Conservation (phyloP, 2,888 invertebrate species). For the Prenolepis imparis region DNA sequence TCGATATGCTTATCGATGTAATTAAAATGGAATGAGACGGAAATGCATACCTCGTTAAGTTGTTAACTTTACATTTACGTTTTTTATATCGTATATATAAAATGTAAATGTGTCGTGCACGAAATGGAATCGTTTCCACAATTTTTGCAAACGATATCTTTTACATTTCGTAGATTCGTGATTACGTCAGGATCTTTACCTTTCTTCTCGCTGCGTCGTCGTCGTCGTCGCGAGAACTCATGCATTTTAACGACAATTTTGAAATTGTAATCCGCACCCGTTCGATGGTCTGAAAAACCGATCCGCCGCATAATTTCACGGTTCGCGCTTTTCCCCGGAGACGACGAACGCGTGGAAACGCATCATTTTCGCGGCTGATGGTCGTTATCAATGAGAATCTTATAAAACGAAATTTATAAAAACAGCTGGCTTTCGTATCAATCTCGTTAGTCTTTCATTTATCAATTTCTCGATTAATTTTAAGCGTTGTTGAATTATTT, state of each 20-base stretch:
- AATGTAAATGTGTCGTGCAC: not conserved
- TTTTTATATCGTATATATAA: no score
- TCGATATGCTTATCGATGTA: not conserved
- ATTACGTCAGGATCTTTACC: not conserved
- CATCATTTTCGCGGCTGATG: slow-evolving; percentile 27
- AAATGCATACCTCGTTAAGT: not conserved
- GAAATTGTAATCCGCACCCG: slow-evolving; percentile 63
- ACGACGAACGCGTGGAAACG: slow-evolving; percentile 22
- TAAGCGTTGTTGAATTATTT: not conserved
- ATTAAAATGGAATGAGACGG: not conserved
- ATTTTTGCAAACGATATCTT: not conserved
- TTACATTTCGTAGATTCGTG: not conserved
- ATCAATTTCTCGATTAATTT: not conserved
- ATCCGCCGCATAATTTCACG: slow-evolving; percentile 65
- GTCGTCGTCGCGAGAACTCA: slow-evolving; percentile 37
- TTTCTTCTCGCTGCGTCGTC: not conserved
- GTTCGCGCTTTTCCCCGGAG: slow-evolving; percentile 41
- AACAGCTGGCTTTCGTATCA: slow-evolving; percentile 3
- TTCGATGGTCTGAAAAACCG: slow-evolving; percentile 56
- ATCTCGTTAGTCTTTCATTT: not conserved
- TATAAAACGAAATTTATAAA: slow-evolving; percentile 27
- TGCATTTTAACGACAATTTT: slow-evolving; percentile 69
- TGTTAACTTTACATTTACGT: not conserved
- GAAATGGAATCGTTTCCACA: not conserved
- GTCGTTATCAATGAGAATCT: not conserved